These are phyloP conservation scores for Calameuta filiformis DNA, from an alignment of 2,888 invertebrate species.

Conservation along the genomic window DNA sequence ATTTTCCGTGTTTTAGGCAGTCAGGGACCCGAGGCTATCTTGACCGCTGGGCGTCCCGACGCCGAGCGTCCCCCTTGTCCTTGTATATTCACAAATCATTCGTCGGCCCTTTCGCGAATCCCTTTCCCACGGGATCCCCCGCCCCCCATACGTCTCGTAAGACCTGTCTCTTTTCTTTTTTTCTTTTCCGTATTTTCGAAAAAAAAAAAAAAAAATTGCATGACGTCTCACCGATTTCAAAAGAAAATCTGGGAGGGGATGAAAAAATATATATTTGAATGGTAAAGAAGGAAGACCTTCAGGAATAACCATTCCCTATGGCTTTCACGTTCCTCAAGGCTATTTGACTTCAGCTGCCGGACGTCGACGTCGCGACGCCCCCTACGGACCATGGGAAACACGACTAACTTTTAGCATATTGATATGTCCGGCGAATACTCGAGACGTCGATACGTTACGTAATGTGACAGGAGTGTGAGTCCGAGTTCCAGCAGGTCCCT, in stretches of 20 bases:
- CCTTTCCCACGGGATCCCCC: slow-evolving; percentile 44
- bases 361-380: not conserved
- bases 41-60: slow-evolving; percentile 57
- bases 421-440: slow-evolving; percentile 38
- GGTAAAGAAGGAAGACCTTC: not conserved
- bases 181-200: not conserved
- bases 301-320: not conserved
- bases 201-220: not conserved
- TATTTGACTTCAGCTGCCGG: not conserved
- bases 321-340: not conserved
- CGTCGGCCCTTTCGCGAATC: slow-evolving; percentile 44
- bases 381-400: slow-evolving; percentile 30
- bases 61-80: slow-evolving; percentile 55
- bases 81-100: slow-evolving; percentile 67
- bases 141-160: not conserved
- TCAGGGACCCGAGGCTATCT: slow-evolving; percentile 61
- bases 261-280: not conserved
- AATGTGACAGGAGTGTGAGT: slow-evolving; percentile 45
- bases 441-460: slow-evolving; percentile 58
- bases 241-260: not conserved
- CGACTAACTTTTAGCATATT: slow-evolving; percentile 51
- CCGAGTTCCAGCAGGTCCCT: not conserved
- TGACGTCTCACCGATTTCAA: not conserved
- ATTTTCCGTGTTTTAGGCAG: slow-evolving; percentile 65
- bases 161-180: slow-evolving; percentile 5